Evolutionary conservation across 2,888 invertebrate species (phyloP).

Genomic region (Hirtodrosophila trivittata): DNA sequence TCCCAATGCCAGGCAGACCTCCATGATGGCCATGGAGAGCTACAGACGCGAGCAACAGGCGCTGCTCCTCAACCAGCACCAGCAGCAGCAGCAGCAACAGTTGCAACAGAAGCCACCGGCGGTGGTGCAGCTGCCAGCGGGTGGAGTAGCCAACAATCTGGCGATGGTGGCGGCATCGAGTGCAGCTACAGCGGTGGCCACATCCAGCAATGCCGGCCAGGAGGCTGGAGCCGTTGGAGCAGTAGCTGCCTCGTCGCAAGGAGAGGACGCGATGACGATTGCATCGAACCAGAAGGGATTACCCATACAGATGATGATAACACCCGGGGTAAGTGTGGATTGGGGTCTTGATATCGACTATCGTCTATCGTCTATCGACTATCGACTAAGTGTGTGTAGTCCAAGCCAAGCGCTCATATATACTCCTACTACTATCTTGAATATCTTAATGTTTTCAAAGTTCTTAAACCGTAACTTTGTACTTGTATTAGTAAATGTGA

Average conservation of each 20-base stretch:
- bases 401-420: slow-evolving; percentile 54
- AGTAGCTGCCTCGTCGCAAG: slow-evolving; percentile 39
- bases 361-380: slow-evolving; percentile 7
- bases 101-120: slow-evolving; percentile 53
- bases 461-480: slow-evolving; percentile 71
- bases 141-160: slow-evolving; percentile 63
- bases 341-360: too few species aligned
- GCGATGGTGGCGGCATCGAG: slow-evolving; percentile 69
- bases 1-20: slow-evolving; percentile 81
- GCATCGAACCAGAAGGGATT: slow-evolving; percentile 64
- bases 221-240: slow-evolving; percentile 30
- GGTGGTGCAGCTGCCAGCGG: slow-evolving; percentile 26
- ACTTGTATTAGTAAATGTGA: slow-evolving; percentile 76
- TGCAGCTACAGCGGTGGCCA: slow-evolving; percentile 68
- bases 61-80: slow-evolving; percentile 62
- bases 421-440: slow-evolving; percentile 44
- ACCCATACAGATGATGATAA: slow-evolving; percentile 84
- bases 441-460: slow-evolving; percentile 78
- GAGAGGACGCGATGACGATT: slow-evolving; percentile 59
- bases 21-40: slow-evolving; percentile 83
- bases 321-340: slow-evolving; percentile 83
- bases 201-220: slow-evolving; percentile 48
- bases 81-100: slow-evolving; percentile 62
- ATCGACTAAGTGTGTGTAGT: slow-evolving; percentile 37
- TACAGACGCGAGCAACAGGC: slow-evolving; percentile 81